These are phyloP conservation scores for Centruroides sculpturatus DNA, from an alignment of 1,140 invertebrate species.

Conservation along the genomic window DNA sequence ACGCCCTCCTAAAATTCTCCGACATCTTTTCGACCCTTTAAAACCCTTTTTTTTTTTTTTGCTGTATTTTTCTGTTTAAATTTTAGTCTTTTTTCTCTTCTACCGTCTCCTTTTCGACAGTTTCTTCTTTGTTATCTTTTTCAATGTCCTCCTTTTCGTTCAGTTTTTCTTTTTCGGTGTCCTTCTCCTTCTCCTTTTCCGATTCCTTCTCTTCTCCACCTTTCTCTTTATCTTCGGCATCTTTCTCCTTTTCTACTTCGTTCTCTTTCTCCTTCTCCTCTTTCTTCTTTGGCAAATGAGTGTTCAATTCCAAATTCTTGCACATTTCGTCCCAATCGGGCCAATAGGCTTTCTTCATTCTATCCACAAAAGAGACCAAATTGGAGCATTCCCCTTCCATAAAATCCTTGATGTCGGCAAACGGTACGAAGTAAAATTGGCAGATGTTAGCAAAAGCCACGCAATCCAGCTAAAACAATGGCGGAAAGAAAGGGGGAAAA, in stretches of 20 bases:
- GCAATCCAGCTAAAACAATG: conserved; percentile 17
- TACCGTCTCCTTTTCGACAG: conserved; percentile 27
- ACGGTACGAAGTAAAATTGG: conserved; percentile 19
- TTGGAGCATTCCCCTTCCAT: conserved; percentile 22
- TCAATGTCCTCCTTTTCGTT: no score
- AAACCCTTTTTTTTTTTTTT: conserved; percentile 35
- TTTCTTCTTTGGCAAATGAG: conserved; percentile 60
- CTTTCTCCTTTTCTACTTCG: conserved; percentile 49
- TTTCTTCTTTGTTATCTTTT: conserved; percentile 32
- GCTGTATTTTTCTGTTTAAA: neutral
- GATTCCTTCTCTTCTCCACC: conserved; percentile 43
- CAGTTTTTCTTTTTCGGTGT: conserved; percentile 13
- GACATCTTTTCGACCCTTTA: no score
- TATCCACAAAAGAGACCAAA: conserved; percentile 20
- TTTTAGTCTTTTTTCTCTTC: conserved; percentile 25
- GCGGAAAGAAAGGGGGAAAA: no score
- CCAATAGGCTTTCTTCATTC: conserved; percentile 45
- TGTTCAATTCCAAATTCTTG: conserved; percentile 60
- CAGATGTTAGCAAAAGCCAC: conserved; percentile 20
- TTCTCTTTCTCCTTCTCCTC: conserved; percentile 48
- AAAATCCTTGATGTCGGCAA: conserved; percentile 18
- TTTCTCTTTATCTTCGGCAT: conserved; percentile 44
- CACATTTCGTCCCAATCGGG: conserved; percentile 80
- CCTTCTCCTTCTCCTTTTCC: no score
- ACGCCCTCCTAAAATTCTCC: no score